phyloP scores from a whole-genome alignment of 2,888 invertebrate genomes.

The Arctia plantaginis region DNA sequence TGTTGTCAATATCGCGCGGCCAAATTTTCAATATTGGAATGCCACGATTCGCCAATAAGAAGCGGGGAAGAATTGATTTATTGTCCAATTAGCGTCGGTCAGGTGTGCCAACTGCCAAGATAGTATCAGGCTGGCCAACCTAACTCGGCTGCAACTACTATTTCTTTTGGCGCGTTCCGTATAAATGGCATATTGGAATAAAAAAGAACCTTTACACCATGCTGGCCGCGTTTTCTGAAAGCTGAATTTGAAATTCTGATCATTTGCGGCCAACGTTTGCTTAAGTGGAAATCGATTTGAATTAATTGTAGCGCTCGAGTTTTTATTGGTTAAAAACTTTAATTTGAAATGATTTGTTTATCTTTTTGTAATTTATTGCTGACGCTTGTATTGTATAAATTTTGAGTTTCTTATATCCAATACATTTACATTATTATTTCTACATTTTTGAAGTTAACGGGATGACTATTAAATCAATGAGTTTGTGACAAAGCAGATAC shows the following conservation, averaged over 20 bases:
- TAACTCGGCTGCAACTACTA: constrained; percentile 81
- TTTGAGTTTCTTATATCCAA: background rate
- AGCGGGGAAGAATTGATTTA: constrained; percentile 87
- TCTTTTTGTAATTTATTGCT: constrained; percentile 36
- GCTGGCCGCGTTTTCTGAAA: constrained; percentile 77
- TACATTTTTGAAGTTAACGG: background rate
- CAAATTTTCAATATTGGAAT: constrained; percentile 87
- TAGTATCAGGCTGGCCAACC: constrained; percentile 85
- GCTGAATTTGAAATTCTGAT: constrained; percentile 85
- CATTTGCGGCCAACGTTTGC: constrained; percentile 73
- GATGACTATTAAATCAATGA: background rate
- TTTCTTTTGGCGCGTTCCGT: constrained; percentile 83
- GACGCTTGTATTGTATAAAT: background rate
- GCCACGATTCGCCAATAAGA: constrained; percentile 86
- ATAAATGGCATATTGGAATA: constrained; percentile 85
- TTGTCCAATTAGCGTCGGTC: constrained; percentile 87
- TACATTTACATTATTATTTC: background rate
- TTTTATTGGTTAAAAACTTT: constrained; percentile 77
- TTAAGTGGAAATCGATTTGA: constrained; percentile 85
- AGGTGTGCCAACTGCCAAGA: constrained; percentile 87
- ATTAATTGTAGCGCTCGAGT: constrained; percentile 75
- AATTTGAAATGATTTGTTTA: constrained; percentile 76
- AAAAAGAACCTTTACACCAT: constrained; percentile 84
- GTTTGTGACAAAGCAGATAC: constrained; percentile 5
- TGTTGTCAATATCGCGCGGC: constrained; percentile 86